phyloP scores from a whole-genome alignment of 2,113 vertebrate species.

The Excalfactoria chinensis region DNA sequence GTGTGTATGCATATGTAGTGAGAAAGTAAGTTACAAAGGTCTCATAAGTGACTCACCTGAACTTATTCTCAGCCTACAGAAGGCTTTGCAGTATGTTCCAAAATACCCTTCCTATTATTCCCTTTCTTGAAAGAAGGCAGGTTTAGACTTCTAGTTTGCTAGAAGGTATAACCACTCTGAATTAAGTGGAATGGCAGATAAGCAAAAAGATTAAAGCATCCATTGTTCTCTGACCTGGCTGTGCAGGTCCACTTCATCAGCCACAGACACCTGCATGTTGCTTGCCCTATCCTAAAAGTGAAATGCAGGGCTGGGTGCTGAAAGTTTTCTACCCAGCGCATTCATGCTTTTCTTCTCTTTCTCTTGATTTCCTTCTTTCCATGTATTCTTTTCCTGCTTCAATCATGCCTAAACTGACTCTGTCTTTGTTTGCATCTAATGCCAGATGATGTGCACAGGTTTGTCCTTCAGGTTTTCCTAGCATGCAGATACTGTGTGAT shows the following conservation, averaged over 20 bases:
- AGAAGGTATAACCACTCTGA: background rate
- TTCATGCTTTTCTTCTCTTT: background rate
- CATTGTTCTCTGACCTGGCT: background rate
- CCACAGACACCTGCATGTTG: rapidly evolving
- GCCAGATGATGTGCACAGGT: background rate
- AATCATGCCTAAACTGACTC: background rate
- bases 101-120: background rate
- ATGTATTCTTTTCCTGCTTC: background rate
- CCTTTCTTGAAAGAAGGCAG: background rate
- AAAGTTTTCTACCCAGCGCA: background rate
- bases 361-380: background rate
- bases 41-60: background rate
- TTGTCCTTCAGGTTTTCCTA: background rate
- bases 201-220: background rate
- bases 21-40: background rate
- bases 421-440: background rate
- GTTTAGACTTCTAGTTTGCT: background rate
- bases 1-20: rapidly evolving
- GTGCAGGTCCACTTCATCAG: background rate
- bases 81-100: background rate
- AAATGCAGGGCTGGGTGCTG: background rate
- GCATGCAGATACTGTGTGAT: background rate
- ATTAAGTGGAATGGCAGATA: background rate
- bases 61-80: background rate
- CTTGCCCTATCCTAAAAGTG: background rate